Percentiles rank a stretch among this genome's conserved stretches.
Evolutionary conservation across 2,888 invertebrate species (phyloP).

Genomic region (Diarsia rubi): DNA sequence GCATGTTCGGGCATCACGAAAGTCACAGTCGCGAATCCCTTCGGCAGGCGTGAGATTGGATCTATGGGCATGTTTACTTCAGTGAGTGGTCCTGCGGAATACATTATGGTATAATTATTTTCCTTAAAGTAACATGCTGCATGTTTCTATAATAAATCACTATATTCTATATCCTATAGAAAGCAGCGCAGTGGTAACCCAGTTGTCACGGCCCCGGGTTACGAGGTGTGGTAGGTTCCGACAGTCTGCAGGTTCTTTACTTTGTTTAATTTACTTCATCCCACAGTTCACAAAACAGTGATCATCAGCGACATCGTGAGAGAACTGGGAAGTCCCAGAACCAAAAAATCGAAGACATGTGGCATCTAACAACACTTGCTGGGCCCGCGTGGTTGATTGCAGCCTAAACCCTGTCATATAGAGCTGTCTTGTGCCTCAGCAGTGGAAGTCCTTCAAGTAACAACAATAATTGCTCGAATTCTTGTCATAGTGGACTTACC

Average conservation of each 20-base stretch:
- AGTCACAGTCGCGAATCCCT: slow-evolving; percentile 98
- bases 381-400: neutral
- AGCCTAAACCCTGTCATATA: neutral
- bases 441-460: neutral
- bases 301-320: neutral
- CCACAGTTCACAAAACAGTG: neutral
- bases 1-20: slow-evolving; percentile 99
- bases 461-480: neutral
- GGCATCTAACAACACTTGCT: neutral
- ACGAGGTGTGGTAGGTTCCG: neutral
- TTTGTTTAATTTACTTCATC: neutral
- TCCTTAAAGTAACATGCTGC: neutral
- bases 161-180: too few relatives aligned
- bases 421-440: neutral
- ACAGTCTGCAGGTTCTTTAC: neutral
- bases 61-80: slow-evolving; percentile 98
- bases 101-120: neutral
- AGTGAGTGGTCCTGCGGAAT: slow-evolving; percentile 93
- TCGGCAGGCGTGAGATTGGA: slow-evolving; percentile 94
- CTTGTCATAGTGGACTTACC: slow-evolving; percentile 88
- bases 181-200: neutral
- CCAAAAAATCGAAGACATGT: neutral
- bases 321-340: neutral
- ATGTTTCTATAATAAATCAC: too few relatives aligned
- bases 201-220: neutral